Conservation (phyloP, 2,888 invertebrate genomes). For the Hyles lineata region DNA sequence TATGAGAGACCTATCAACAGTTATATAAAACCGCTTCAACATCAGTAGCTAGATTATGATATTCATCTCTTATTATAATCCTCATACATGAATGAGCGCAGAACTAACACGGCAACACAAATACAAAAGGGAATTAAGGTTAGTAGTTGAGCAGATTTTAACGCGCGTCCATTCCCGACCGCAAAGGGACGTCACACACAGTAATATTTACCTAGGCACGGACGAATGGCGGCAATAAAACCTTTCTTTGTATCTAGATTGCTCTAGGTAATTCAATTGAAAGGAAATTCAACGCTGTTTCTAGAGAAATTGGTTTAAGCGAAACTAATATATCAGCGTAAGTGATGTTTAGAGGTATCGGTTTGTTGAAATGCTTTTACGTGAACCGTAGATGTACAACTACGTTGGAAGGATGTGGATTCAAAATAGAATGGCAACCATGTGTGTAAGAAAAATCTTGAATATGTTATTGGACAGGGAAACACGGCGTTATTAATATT, state of each 20-base stretch:
- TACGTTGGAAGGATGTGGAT: too few species aligned
- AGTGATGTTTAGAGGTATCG: not conserved
- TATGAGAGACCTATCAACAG: too few species aligned
- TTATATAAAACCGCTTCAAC: too few species aligned
- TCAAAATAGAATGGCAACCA: too few species aligned
- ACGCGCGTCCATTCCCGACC: not conserved
- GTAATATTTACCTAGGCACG: conserved; percentile 14
- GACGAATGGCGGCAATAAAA: conserved; percentile 11
- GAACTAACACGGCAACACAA: not conserved
- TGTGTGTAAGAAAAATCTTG: too few species aligned
- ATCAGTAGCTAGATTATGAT: too few species aligned
- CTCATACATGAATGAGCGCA: not conserved
- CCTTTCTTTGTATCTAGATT: conserved; percentile 18
- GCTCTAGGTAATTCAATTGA: conserved; percentile 21
- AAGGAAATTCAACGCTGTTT: not conserved
- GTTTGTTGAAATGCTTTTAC: not conserved
- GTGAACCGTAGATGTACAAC: too few species aligned
- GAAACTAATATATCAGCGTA: not conserved
- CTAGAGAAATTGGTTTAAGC: not conserved
- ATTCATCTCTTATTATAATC: too few species aligned
- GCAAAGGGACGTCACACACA: not conserved
- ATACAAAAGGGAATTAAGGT: conserved; percentile 2
- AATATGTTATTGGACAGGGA: too few species aligned
- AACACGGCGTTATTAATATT: too few species aligned
- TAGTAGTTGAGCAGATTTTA: not conserved